Evolutionary conservation across 2,888 invertebrate genomes (phyloP), one percentile per base, ranked within the genome.

Genomic region (Phragmatobia fuliginosa): DNA sequence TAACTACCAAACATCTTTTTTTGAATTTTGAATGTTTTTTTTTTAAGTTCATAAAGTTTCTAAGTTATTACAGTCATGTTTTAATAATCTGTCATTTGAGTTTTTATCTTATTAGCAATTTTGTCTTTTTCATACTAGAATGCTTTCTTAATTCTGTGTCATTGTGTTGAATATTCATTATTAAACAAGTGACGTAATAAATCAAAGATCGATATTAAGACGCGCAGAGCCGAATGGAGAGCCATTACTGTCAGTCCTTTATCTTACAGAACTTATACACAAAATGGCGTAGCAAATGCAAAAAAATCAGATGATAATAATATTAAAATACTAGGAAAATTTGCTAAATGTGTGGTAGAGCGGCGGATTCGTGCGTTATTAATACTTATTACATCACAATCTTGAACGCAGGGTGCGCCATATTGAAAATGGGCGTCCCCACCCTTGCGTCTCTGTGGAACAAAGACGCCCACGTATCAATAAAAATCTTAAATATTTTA

Each of bases 391-490:
- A 87, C 90, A 85, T 89, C 88, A 88, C 71, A 62, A 73, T 77
- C 66, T 79, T 68, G 33, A 38, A 62, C 58, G 59, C 31, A 66
- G 66, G 72, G 67, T 59, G 67, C 87, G 93, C 93, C 93, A 93
- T 93, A 89, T 93, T 93, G 92, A 83, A 92, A 92, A 91, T 86
- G 87, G 87, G 88, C 90, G 88, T 88, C 87, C 76, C 85, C 84
- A 77, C 82, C 82, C 84, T 74, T 76, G 69, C 66, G 64, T 66
- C 68, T 68, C 70, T 58, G 25, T 41, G 31, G 36, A 66, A 72
- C 71, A 72, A 68, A 72, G 71, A 68, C 71, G 71, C 69, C 66
- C 76, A 60, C 59, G 33, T n/a, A 38, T 21, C 25, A 58, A 25
- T 32, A 31, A 66, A 45, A 61, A 32, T 62, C 62, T 45, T 31